Base-by-base conservation (phyloP, 2,888 invertebrate species). In the Aphrophora alni region DNA sequence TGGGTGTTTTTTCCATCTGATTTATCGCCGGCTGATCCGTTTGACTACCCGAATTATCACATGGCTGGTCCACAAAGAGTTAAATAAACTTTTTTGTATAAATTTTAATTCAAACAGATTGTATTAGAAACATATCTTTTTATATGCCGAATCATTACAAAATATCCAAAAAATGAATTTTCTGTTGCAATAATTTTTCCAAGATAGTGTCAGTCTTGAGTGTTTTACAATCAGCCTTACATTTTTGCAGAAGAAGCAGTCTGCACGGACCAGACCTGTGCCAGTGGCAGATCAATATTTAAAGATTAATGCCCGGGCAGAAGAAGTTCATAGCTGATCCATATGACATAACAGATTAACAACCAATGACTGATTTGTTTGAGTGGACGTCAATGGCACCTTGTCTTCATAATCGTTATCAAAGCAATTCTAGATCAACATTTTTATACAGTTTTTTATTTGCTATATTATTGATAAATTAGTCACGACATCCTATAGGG, bases 221-320 rank as follows among this genome's bases (percentile, higher is more conserved):
- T n/a, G n/a, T n/a, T n/a, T n/a, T n/a, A 33, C 33, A 33, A 33
- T 33, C 3, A 33, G 8, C 33, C 8, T 33, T 33, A n/a, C 59
- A 4, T n/a, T 3, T 59, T 92, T 92, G 0, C 90, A 95, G 92
- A 95, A 96, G 90, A 95, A 95, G 87, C 92, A 95, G 86, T 93
- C 94, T 78, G 92, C 95, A 12, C 91, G 96, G 82, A 92, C 94
- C 82, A 92, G 93, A 85, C 93, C 95, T 77, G 92, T 96, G 85
- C 93, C 95, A 78, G 92, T 95, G 84, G 93, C 95, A 85, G 94
- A 94, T 86, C 87, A 88, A 84, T 93, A 94, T 89, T 90, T 95
- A 87, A 84, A 82, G 80, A 81, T 82, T 1, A 71, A 72, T 28
- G 38, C 71, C 21, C 82, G 82, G 28, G 70, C 27, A n/a, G 80